A percentile compares a stretch with the other conserved stretches of the same genome.
These are phyloP conservation scores for Drosophila melanogaster DNA, from an alignment of 1,140 invertebrate species.

Conservation along the genomic window Release_6_plus_ISO1_MT NT_037436.4:13114501-13115000, in stretches of 20 bases:
- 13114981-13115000: conserved; percentile 31
- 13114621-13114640: conserved; percentile 32
- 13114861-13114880: background rate
- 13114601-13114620: conserved; percentile 43
- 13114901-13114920: no score
- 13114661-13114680: conserved; percentile 32
- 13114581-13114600: conserved; percentile 10
- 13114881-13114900: background rate
- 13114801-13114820: background rate
- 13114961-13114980: background rate
- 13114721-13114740: conserved; percentile 26
- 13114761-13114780: background rate
- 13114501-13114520: conserved; percentile 30
- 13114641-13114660: conserved; percentile 9
- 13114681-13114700: conserved; percentile 5
- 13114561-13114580: conserved; percentile 58
- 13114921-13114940: background rate
- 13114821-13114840: background rate
- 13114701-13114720: conserved; percentile 31
- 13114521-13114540: conserved; percentile 51
- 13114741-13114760: conserved; percentile 44
- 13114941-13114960: background rate
- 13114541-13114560: conserved; percentile 52
- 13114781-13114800: background rate
- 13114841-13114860: background rate